phyloP scores from a whole-genome alignment of 1,140 invertebrate genomes.

The Sitobion miscanthi region DNA sequence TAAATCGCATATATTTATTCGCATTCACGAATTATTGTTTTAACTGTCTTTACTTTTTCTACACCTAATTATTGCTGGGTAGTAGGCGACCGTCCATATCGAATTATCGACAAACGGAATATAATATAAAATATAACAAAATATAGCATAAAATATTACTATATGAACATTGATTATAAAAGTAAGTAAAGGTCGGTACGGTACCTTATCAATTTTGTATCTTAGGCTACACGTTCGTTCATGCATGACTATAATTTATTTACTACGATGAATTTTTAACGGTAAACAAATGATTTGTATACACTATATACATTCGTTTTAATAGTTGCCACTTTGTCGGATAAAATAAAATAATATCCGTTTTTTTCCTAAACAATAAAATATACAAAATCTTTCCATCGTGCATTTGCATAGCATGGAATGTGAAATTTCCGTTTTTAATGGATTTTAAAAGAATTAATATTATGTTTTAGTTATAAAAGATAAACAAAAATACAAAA shows the following conservation, averaged over 20 bases:
- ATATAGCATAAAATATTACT: not conserved
- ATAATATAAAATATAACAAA: too few species aligned
- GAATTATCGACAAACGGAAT: too few species aligned
- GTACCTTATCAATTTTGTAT: not conserved
- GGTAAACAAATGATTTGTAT: not conserved
- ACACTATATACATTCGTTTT: not conserved
- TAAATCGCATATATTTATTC: too few species aligned
- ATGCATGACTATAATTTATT: too few species aligned
- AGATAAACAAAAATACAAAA: not conserved
- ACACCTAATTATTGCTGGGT: too few species aligned
- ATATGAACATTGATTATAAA: not conserved
- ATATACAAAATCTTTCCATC: not conserved
- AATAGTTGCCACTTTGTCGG: not conserved
- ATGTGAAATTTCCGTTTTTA: not conserved
- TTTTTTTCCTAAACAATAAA: not conserved
- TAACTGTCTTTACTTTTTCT: too few species aligned
- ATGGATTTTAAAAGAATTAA: not conserved
- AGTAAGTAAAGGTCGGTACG: not conserved
- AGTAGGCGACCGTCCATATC: too few species aligned
- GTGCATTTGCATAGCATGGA: not conserved
- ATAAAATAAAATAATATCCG: not conserved
- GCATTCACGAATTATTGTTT: too few species aligned
- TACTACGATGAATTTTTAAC: too few species aligned
- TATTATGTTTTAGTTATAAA: not conserved
- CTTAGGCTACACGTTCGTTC: too few species aligned